Conservation (phyloP, 2,888 invertebrate species). For the Athalia rosae region DNA sequence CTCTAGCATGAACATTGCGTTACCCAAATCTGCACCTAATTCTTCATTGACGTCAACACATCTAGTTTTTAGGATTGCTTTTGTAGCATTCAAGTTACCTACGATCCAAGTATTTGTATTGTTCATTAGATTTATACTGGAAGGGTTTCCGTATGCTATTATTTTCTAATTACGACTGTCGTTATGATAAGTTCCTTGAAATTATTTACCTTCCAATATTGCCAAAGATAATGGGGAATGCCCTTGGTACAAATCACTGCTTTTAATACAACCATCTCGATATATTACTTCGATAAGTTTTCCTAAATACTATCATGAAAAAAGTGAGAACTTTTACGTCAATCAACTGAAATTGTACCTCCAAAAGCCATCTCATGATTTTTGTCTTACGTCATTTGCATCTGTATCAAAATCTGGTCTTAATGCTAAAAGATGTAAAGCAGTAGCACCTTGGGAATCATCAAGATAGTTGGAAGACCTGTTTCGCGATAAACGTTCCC, state of each 20-base stretch:
- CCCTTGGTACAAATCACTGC: constrained; percentile 64
- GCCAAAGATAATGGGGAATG: constrained; percentile 69
- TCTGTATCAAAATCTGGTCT: constrained; percentile 65
- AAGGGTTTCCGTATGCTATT: background rate
- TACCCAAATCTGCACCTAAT: constrained; percentile 33
- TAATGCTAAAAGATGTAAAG: constrained; percentile 68
- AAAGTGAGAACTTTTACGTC: background rate
- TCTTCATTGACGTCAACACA: constrained; percentile 28
- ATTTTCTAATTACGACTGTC: too few species aligned
- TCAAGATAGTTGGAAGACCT: constrained; percentile 48
- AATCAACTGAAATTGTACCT: background rate
- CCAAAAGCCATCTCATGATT: background rate
- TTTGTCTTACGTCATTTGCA: constrained; percentile 31
- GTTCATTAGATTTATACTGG: background rate
- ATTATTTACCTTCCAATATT: constrained; percentile 64
- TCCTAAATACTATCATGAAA: constrained; percentile 51
- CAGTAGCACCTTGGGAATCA: constrained; percentile 65
- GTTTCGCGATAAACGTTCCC: background rate
- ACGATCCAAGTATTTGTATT: background rate
- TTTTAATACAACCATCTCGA: constrained; percentile 53
- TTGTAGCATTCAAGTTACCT: constrained; percentile 29
- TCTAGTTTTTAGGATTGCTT: constrained; percentile 16
- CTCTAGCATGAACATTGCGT: constrained; percentile 35
- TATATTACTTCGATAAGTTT: constrained; percentile 58
- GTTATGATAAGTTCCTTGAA: background rate